Conservation (phyloP, 2,797 vertebrate species). For the Phrynocephalus forsythii region DNA sequence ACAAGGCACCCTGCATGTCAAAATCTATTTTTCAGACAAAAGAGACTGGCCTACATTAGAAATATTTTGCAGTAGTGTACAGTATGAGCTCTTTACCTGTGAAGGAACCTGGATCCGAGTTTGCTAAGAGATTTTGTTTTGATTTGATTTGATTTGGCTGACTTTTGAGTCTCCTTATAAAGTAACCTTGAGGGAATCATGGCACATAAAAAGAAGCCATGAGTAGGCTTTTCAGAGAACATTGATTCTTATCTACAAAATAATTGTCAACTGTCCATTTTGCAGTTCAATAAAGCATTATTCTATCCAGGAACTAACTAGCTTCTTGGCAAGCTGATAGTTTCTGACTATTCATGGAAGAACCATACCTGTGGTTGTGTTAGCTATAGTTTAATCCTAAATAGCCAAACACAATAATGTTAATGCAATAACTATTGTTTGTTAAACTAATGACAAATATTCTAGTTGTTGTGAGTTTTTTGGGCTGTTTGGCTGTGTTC, state of each 20-base stretch:
- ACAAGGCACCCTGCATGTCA: neutral
- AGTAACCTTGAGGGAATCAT: constrained; percentile 58
- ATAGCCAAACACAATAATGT: neutral
- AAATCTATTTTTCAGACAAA: neutral
- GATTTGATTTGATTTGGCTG: neutral
- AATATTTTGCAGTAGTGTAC: constrained; percentile 28
- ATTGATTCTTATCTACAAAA: constrained; percentile 38
- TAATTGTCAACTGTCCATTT: neutral
- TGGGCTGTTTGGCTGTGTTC: too few relatives aligned
- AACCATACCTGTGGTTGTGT: neutral
- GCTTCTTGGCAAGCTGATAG: neutral
- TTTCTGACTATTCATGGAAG: neutral
- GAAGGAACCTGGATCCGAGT: constrained; percentile 52
- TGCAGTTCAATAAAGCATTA: constrained; percentile 21
- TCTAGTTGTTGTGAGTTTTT: too few relatives aligned
- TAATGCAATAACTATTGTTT: neutral
- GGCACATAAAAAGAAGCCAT: constrained; percentile 55
- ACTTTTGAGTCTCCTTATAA: constrained; percentile 61
- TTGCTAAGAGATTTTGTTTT: constrained; percentile 36
- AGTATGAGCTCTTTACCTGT: constrained; percentile 49
- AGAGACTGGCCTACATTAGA: neutral
- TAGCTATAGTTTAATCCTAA: neutral
- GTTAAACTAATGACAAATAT: too few relatives aligned
- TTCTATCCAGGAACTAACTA: neutral
- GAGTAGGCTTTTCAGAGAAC: constrained; percentile 59